Conservation (phyloP, 2,113 vertebrate genomes). For the Rhadina sibilatrix region DNA sequence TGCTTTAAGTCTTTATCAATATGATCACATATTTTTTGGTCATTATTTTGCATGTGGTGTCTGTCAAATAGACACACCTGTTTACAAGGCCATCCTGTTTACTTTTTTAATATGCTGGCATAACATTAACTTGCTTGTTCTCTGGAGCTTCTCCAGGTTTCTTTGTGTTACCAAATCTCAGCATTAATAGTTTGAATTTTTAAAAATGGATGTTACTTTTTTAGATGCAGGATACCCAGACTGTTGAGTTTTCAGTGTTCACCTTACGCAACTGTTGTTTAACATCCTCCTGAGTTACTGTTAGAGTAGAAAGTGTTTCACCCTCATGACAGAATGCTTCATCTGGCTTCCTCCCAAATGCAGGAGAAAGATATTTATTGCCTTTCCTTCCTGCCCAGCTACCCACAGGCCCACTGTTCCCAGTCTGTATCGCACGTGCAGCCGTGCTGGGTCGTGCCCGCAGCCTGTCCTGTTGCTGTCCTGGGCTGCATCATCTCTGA, state of each 20-base stretch:
- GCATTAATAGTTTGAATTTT: neutral
- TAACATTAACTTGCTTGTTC: neutral
- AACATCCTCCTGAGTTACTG: constrained; percentile 6
- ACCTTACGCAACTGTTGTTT: neutral
- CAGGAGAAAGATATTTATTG: constrained; percentile 6
- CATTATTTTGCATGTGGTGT: constrained; percentile 8
- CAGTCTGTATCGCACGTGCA: fast-evolving
- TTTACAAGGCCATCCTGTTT: constrained; percentile 56
- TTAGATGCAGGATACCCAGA: neutral
- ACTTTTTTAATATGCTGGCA: neutral
- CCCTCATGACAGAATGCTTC: neutral
- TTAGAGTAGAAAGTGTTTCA: neutral
- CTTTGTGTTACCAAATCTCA: neutral
- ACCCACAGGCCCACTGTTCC: neutral
- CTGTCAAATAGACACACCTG: neutral
- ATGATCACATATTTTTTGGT: neutral
- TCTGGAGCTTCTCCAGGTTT: neutral
- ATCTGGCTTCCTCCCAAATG: constrained; percentile 6
- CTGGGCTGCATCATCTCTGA: neutral
- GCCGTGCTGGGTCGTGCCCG: neutral
- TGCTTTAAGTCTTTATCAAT: neutral
- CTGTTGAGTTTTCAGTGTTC: neutral
- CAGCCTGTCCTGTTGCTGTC: neutral
- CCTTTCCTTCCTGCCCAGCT: constrained; percentile 39
- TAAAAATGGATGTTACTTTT: neutral